These are phyloP conservation scores for Epistrophe eligans DNA, from an alignment of 2,888 invertebrate species.

Conservation along the genomic window DNA sequence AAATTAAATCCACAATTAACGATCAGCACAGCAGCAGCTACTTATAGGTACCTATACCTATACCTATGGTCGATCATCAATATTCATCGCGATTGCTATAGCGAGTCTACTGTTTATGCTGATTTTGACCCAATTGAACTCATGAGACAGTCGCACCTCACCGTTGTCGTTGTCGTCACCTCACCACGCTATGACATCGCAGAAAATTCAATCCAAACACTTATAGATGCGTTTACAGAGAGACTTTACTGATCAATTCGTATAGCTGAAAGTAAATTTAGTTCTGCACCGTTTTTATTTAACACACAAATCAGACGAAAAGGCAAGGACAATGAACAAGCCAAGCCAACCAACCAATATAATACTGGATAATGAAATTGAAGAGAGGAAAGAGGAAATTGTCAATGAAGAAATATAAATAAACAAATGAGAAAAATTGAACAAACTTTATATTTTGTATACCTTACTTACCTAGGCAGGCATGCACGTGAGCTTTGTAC, in stretches of 20 bases:
- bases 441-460: not conserved
- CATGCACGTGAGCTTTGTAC: constrained; percentile 37
- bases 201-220: constrained; percentile 38
- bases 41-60: no score
- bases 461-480: not conserved
- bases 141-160: constrained; percentile 74
- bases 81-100: constrained; percentile 73
- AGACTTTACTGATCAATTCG: constrained; percentile 52
- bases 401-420: constrained; percentile 13
- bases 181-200: not conserved
- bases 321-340: constrained; percentile 59
- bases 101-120: constrained; percentile 73
- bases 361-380: not conserved
- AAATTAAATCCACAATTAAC: constrained; percentile 75
- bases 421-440: constrained; percentile 25
- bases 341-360: not conserved
- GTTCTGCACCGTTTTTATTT: constrained; percentile 66
- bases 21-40: constrained; percentile 55
- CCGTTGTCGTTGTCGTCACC: not conserved
- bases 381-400: constrained; percentile 25
- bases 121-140: constrained; percentile 76
- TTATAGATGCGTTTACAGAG: constrained; percentile 54
- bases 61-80: constrained; percentile 58
- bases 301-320: constrained; percentile 52
- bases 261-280: constrained; percentile 37